Conservation (phyloP, 2,113 vertebrate species). For the Gopherus flavomarginatus region DNA sequence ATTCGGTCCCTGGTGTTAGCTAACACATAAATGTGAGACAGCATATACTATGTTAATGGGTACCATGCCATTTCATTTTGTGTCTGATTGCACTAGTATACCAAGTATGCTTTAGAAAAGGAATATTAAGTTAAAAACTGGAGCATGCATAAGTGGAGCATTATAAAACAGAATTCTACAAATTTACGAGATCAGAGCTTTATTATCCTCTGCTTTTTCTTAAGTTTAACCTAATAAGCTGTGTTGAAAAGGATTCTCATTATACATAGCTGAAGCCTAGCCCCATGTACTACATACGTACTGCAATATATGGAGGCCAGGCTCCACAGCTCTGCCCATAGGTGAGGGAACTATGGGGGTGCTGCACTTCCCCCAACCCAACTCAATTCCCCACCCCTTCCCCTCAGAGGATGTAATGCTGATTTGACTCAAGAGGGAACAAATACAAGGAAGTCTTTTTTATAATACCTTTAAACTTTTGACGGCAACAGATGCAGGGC, state of each 20-base stretch:
- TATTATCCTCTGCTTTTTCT: neutral
- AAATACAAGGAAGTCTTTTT: slow-evolving; percentile 1
- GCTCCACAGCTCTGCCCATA: neutral
- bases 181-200: neutral
- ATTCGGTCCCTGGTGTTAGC: neutral
- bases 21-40: neutral
- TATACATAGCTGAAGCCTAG: neutral
- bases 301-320: neutral
- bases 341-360: too few species aligned
- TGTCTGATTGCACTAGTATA: rapidly evolving
- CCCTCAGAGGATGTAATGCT: neutral
- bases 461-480: neutral
- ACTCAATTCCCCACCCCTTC: too few species aligned
- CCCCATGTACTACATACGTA: neutral
- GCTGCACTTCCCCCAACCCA: neutral
- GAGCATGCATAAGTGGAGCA: neutral
- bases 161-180: neutral
- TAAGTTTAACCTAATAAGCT: neutral
- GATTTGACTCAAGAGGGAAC: neutral
- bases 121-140: neutral
- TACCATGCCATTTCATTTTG: neutral
- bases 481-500: neutral
- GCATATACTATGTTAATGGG: too few species aligned
- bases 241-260: neutral
- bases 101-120: rapidly evolving